phyloP scores from a whole-genome alignment of 2,113 vertebrate species.

The Datnioides undecimradiatus region DNA sequence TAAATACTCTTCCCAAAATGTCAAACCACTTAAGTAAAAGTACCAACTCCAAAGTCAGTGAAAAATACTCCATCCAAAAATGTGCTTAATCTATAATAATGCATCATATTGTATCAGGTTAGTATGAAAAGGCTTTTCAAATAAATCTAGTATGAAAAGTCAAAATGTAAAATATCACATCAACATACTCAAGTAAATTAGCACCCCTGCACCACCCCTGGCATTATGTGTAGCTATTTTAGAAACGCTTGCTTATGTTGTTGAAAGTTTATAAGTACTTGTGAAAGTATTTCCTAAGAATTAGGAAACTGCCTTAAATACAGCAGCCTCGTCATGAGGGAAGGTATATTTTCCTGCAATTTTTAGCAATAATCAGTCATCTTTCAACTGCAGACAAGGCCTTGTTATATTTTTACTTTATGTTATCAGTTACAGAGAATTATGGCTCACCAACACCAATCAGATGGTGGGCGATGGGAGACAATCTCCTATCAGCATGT shows the following conservation, averaged over 20 bases:
- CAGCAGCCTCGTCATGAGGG: background rate
- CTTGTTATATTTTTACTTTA: background rate
- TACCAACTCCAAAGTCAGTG: too few species aligned
- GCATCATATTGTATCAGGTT: too few species aligned
- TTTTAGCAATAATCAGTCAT: background rate
- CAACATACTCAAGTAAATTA: background rate
- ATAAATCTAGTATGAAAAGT: too few species aligned
- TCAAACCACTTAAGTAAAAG: too few species aligned
- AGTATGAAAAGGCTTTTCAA: too few species aligned
- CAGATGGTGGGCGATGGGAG: background rate
- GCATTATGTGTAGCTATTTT: background rate
- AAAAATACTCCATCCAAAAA: too few species aligned
- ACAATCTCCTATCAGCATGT: background rate
- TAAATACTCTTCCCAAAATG: too few species aligned
- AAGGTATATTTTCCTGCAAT: background rate
- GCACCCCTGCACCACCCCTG: background rate
- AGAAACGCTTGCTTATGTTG: background rate
- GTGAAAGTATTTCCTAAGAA: slow-evolving; percentile 1
- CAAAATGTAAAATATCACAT: background rate
- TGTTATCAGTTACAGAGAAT: too few species aligned
- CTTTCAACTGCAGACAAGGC: background rate
- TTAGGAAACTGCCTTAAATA: background rate
- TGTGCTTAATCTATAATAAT: too few species aligned
- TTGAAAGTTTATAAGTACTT: background rate
- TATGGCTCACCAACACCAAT: background rate